phyloP scores from a whole-genome alignment of 1,140 invertebrate species.

The Drosophila cardini region DNA sequence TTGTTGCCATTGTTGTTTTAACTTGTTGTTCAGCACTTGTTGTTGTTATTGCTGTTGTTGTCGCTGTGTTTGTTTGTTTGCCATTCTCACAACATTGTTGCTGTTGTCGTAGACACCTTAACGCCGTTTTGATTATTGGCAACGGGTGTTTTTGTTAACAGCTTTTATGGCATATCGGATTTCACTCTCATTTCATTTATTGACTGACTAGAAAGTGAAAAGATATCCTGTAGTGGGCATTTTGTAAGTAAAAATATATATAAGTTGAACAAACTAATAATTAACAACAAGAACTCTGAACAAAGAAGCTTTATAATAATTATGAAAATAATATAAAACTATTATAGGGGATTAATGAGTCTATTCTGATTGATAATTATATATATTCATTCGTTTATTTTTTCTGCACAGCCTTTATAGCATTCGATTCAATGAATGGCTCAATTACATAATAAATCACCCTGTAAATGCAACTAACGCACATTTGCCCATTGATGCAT shows the following conservation, averaged over 20 bases:
- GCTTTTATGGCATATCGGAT: background rate
- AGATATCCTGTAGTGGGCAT: background rate
- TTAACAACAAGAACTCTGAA: no score
- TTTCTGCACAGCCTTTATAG: background rate
- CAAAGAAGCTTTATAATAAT: no score
- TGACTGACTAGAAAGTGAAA: constrained; percentile 8
- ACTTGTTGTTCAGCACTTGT: constrained; percentile 50
- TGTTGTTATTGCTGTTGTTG: constrained; percentile 38
- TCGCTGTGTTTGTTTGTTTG: constrained; percentile 20
- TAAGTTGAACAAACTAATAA: no score
- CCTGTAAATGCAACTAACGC: constrained; percentile 62
- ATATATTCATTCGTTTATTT: background rate
- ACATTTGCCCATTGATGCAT: constrained; percentile 51
- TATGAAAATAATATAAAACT: no score
- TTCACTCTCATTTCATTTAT: constrained; percentile 1
- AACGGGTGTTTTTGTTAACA: constrained; percentile 33
- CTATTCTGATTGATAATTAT: no score
- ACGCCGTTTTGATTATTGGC: constrained; percentile 33
- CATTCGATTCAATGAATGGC: no score
- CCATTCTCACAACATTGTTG: background rate
- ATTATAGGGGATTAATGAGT: no score
- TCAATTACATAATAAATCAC: constrained; percentile 28
- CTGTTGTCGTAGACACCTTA: constrained; percentile 29
- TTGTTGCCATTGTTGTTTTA: constrained; percentile 50
- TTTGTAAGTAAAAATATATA: background rate